phyloP scores from a whole-genome alignment of 1,140 invertebrate species.

The Rhagoletis zephyria region DNA sequence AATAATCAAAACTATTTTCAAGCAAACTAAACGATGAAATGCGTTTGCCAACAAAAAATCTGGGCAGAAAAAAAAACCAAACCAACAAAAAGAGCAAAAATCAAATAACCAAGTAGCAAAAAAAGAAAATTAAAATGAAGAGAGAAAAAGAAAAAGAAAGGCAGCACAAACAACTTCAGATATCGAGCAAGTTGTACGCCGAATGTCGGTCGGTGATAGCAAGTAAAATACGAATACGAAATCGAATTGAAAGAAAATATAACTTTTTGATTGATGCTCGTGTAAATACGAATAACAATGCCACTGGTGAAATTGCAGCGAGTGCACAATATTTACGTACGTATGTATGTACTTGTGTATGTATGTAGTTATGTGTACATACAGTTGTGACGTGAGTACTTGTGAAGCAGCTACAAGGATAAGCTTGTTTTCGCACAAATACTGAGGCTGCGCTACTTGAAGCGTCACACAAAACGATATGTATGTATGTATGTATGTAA shows the following conservation, averaged over 20 bases:
- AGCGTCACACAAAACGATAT: neutral
- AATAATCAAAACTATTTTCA: too few relatives aligned
- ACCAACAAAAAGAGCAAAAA: too few relatives aligned
- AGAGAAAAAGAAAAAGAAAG: too few relatives aligned
- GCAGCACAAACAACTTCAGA: too few relatives aligned
- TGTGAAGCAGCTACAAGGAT: neutral
- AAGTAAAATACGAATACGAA: too few relatives aligned
- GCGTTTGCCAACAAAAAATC: too few relatives aligned
- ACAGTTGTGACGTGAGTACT: neutral
- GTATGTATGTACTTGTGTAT: neutral
- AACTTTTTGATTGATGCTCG: constrained; percentile 45
- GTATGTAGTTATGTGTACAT: neutral
- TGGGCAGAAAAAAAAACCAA: too few relatives aligned
- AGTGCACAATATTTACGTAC: neutral
- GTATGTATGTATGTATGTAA: neutral
- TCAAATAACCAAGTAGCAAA: too few relatives aligned
- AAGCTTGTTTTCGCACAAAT: neutral
- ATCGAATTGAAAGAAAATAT: neutral
- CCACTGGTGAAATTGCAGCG: neutral
- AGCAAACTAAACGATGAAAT: too few relatives aligned
- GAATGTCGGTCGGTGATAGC: too few relatives aligned
- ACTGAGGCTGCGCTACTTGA: neutral
- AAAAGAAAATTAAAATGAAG: too few relatives aligned
- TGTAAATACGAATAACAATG: constrained; percentile 30
- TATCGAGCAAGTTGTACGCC: too few relatives aligned